phyloP scores from a whole-genome alignment of 1,140 invertebrate species.

The Drosophila simulans region DNA sequence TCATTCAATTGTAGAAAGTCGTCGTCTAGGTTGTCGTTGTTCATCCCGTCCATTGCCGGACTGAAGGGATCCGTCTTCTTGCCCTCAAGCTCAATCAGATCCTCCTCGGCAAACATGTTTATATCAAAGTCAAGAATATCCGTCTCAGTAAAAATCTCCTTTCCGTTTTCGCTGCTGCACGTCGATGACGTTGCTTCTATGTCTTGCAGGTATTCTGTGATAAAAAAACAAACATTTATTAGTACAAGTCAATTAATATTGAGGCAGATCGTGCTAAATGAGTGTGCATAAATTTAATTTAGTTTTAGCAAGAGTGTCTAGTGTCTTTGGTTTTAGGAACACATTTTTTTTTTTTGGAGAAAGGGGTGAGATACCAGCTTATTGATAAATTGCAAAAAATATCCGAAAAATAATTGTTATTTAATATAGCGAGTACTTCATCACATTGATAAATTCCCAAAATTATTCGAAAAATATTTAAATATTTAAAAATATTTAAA shows the following conservation, averaged over 20 bases:
- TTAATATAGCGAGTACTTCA: background rate
- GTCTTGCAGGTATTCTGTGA: slow-evolving; percentile 81
- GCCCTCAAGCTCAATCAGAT: slow-evolving; percentile 59
- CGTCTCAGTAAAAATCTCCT: slow-evolving; percentile 69
- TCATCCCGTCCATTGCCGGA: slow-evolving; percentile 51
- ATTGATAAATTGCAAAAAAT: background rate
- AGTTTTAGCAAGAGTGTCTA: background rate
- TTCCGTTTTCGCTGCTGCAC: slow-evolving; percentile 71
- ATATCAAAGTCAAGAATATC: slow-evolving; percentile 81
- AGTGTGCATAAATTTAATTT: slow-evolving; percentile 21
- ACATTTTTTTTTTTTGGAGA: slow-evolving; percentile 12
- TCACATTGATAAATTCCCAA: no score
- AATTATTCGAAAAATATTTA: no score
- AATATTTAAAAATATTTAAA: no score
- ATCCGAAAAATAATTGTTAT: background rate
- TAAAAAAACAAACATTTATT: slow-evolving; percentile 44
- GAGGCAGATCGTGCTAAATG: background rate
- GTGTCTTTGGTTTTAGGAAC: slow-evolving; percentile 7
- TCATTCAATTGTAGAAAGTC: slow-evolving; percentile 29
- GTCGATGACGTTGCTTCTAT: slow-evolving; percentile 72
- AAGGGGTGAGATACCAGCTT: background rate
- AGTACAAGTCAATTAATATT: slow-evolving; percentile 11
- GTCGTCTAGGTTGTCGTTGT: slow-evolving; percentile 50
- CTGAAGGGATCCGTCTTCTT: slow-evolving; percentile 66
- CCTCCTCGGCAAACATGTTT: slow-evolving; percentile 76